Evolutionary conservation across 2,113 vertebrate genomes (phyloP).

Genomic region (Bothrops jararaca): DNA sequence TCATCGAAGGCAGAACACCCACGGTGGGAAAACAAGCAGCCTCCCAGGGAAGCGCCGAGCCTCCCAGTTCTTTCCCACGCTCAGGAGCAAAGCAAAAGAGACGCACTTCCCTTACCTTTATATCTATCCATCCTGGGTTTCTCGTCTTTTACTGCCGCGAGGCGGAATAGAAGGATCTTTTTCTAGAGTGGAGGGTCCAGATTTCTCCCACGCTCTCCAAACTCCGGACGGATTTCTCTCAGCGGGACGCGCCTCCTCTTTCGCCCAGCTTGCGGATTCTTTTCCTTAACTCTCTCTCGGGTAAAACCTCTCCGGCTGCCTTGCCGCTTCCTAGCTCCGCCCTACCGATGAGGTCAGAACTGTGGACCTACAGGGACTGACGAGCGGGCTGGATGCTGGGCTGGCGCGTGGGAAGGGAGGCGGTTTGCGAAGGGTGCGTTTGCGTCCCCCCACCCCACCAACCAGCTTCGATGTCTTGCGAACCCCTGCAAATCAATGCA

Average conservation of each 20-base stretch:
- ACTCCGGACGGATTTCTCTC: neutral
- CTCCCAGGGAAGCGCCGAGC: neutral
- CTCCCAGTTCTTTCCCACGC: conserved; percentile 14
- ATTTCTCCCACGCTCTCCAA: neutral
- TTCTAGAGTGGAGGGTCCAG: neutral
- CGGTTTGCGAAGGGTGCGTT: neutral
- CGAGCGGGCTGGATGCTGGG: neutral
- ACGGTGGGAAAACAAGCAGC: neutral
- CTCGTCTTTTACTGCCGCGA: neutral
- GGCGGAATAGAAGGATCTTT: neutral
- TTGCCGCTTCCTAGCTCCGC: neutral
- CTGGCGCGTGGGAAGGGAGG: neutral
- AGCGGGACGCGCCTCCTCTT: neutral
- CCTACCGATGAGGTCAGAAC: neutral
- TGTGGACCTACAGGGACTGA: neutral
- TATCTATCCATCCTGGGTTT: conserved; percentile 10
- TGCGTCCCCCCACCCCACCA: neutral
- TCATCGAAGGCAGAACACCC: too few relatives aligned
- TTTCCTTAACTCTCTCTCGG: neutral
- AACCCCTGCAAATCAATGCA: neutral
- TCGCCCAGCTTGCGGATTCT: neutral
- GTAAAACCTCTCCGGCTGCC: neutral
- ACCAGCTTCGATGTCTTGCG: too few relatives aligned
- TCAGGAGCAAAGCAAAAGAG: neutral
- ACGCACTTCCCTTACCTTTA: neutral